Evolutionary conservation across 2,113 vertebrate genomes (phyloP).

Genomic region (Pyxicephalus adspersus): DNA sequence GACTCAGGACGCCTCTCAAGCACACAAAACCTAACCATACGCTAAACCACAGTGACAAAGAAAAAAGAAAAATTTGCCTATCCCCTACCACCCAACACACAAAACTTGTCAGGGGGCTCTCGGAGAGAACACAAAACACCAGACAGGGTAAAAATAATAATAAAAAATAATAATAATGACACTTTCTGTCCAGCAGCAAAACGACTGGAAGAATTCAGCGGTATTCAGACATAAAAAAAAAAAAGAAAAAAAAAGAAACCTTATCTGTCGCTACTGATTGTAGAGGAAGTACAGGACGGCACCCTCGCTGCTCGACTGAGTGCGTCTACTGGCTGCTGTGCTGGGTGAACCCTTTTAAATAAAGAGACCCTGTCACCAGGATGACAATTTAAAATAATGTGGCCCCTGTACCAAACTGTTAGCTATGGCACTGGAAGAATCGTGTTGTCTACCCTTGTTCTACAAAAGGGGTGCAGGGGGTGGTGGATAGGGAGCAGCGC

Average conservation of each 20-base stretch:
- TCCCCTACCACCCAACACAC: conserved; percentile 3
- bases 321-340: not conserved
- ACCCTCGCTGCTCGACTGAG: not conserved
- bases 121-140: conserved; percentile 11
- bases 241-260: conserved; percentile 46
- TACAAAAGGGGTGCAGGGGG: no score
- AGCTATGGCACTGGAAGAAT: no score
- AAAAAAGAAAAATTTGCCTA: not conserved
- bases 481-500: no score
- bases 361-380: no score
- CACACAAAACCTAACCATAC: conserved; percentile 37
- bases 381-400: no score
- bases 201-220: conserved; percentile 27
- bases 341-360: not conserved
- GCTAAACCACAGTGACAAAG: not conserved
- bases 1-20: conserved; percentile 18
- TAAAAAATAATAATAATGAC: conserved; percentile 15
- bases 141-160: not conserved
- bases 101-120: not conserved
- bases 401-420: no score
- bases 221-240: no score
- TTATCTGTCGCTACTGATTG: not conserved
- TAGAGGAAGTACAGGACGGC: not conserved
- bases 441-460: no score
- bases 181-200: conserved; percentile 49